phyloP scores from a whole-genome alignment of 2,797 vertebrate genomes.

The Danio tinwini region DNA sequence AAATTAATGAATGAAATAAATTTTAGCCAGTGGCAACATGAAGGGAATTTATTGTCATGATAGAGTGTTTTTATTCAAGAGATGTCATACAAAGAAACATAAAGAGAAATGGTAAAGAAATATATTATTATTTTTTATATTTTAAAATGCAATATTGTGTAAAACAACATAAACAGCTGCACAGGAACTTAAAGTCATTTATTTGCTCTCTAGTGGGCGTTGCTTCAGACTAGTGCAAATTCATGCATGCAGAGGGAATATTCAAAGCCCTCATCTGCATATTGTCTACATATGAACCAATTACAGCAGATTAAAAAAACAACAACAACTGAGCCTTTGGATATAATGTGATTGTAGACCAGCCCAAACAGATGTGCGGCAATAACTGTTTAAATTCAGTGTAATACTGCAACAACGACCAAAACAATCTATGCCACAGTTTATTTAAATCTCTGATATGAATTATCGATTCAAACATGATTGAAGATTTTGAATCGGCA shows the following conservation, averaged over 20 bases:
- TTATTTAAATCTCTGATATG: not conserved
- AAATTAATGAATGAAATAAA: too few species aligned
- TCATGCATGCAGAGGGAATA: constrained; percentile 70
- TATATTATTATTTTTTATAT: not conserved
- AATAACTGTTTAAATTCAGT: not conserved
- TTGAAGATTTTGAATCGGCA: not conserved
- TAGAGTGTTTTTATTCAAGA: not conserved
- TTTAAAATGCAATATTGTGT: not conserved
- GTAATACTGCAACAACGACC: not conserved
- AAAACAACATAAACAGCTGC: constrained; percentile 28
- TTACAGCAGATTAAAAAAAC: not conserved
- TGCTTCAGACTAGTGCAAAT: constrained; percentile 75
- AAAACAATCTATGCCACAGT: not conserved
- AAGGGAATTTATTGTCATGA: not conserved
- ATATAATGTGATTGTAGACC: not conserved
- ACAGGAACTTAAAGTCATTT: constrained; percentile 44
- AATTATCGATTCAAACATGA: not conserved
- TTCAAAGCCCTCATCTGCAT: constrained; percentile 12
- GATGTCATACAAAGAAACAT: not conserved
- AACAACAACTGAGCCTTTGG: not conserved
- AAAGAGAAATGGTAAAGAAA: constrained; percentile 24
- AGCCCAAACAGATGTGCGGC: not conserved
- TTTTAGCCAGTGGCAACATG: not conserved
- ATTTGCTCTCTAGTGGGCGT: constrained; percentile 31
- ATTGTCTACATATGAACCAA: not conserved